These are phyloP conservation scores for Drosophila lowei DNA, from an alignment of 1,140 invertebrate species.

Conservation along the genomic window DNA sequence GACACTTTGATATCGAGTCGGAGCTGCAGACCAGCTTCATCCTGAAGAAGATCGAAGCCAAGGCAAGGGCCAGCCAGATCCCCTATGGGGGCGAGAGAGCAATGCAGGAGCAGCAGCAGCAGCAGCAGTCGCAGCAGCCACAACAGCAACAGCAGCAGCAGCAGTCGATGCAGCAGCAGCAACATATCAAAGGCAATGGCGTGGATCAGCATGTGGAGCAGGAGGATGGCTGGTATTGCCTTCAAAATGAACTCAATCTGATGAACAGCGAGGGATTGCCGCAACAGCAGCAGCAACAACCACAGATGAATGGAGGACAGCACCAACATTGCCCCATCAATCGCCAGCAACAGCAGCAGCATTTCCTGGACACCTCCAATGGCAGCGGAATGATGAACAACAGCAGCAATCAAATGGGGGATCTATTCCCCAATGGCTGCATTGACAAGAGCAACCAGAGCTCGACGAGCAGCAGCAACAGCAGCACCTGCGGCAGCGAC, in stretches of 20 bases:
- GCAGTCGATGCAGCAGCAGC: slow-evolving; percentile 28
- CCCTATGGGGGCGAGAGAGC: slow-evolving; percentile 9
- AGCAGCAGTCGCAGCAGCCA: slow-evolving; percentile 36
- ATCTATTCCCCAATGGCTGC: slow-evolving; percentile 76
- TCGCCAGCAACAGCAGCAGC: slow-evolving; percentile 47
- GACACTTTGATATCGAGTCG: slow-evolving; percentile 82
- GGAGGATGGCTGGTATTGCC: slow-evolving; percentile 87
- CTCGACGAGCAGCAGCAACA: slow-evolving; percentile 67
- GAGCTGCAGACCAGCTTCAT: slow-evolving; percentile 80
- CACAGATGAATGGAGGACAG: slow-evolving; percentile 44
- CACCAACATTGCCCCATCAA: slow-evolving; percentile 19
- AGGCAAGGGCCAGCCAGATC: slow-evolving; percentile 35
- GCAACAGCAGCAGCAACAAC: slow-evolving; percentile 43
- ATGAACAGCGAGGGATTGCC: slow-evolving; percentile 54
- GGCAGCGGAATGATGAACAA: slow-evolving; percentile 44
- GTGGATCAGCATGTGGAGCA: slow-evolving; percentile 49
- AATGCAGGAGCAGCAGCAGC: too few species aligned
- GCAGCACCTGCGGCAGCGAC: slow-evolving; percentile 44
- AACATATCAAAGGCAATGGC: slow-evolving; percentile 55
- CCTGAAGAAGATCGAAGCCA: slow-evolving; percentile 78
- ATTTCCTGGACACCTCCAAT: slow-evolving; percentile 46
- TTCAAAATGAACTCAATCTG: slow-evolving; percentile 86
- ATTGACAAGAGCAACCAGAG: slow-evolving; percentile 74
- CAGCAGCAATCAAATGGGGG: slow-evolving; percentile 56
- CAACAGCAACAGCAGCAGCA: slow-evolving; percentile 34